phyloP scores from a whole-genome alignment of 2,113 vertebrate species.

The Sus scrofa region T2T-Sscrofa CM000828.6:59458001-59458500 shows the following conservation, averaged over 20 bases:
- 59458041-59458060: not conserved
- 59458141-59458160: not conserved
- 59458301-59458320: not conserved
- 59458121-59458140: not conserved
- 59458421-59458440: slow-evolving; percentile 75
- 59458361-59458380: slow-evolving; percentile 55
- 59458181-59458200: not conserved
- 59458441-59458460: slow-evolving; percentile 81
- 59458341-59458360: not conserved
- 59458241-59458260: not conserved
- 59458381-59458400: slow-evolving; percentile 71
- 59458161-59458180: not conserved
- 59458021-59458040: not conserved
- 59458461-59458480: slow-evolving; percentile 81
- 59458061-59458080: not conserved
- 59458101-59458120: not conserved
- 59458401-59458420: slow-evolving; percentile 72
- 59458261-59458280: not conserved
- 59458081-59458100: not conserved
- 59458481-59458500: slow-evolving; percentile 75
- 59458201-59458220: not conserved
- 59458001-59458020: not conserved
- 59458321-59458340: slow-evolving; percentile 36
- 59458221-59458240: not conserved
- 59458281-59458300: not conserved